A percentile compares a stretch with the other conserved stretches of the same genome.
Conservation (phyloP, 2,888 invertebrate genomes). For the Nudaria mundana region DNA sequence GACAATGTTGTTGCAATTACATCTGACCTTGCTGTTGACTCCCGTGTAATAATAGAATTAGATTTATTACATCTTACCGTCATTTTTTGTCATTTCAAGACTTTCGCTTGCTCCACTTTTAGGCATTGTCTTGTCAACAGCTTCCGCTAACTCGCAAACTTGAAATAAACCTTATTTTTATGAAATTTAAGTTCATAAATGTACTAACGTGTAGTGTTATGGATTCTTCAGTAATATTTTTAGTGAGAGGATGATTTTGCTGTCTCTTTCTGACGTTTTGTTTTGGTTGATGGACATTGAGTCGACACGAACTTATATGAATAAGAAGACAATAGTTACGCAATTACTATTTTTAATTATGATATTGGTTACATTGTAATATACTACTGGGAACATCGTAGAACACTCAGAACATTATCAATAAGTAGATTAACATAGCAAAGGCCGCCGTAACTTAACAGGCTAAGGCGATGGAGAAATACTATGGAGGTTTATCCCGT, state of each 20-base stretch:
- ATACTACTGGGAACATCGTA: too few relatives aligned
- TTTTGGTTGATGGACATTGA: conserved; percentile 13
- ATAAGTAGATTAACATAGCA: too few relatives aligned
- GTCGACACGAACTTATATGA: conserved; percentile 7
- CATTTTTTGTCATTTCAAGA: conserved; percentile 31
- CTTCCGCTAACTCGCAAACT: conserved; percentile 5
- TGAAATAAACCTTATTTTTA: conserved; percentile 16
- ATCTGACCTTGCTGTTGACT: conserved; percentile 24
- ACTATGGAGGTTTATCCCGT: too few relatives aligned
- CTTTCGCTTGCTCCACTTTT: conserved; percentile 30
- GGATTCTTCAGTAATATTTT: conserved; percentile 1
- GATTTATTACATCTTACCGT: conserved; percentile 21
- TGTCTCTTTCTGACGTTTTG: conserved; percentile 16
- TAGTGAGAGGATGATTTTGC: neutral
- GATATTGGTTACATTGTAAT: neutral
- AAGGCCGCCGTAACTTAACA: too few relatives aligned
- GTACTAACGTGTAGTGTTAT: neutral
- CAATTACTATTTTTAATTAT: conserved; percentile 13
- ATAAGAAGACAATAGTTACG: conserved; percentile 7
- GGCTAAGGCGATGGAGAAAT: too few relatives aligned
- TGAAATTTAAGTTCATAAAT: conserved; percentile 7
- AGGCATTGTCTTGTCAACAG: conserved; percentile 25
- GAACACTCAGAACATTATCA: too few relatives aligned
- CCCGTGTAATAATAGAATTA: conserved; percentile 22
- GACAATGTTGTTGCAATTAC: conserved; percentile 9